phyloP scores from a whole-genome alignment of 2,113 vertebrate genomes.

The Saiga tatarica region DNA sequence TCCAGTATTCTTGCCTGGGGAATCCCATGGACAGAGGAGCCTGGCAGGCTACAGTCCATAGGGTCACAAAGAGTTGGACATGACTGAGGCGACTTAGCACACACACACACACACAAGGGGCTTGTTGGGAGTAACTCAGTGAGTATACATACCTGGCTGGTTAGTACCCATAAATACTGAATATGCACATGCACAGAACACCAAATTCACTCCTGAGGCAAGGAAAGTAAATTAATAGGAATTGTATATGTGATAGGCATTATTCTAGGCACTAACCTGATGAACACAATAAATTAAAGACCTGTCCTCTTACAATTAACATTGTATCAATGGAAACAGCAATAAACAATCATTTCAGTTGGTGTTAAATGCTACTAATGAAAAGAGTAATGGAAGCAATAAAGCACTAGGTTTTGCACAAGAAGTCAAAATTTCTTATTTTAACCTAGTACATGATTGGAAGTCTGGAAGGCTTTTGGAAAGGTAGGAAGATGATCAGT shows the following conservation, averaged over 20 bases:
- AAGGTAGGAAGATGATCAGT: not conserved
- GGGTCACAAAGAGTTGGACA: too few relatives aligned
- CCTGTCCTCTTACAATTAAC: not conserved
- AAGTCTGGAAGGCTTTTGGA: not conserved
- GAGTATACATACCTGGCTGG: not conserved
- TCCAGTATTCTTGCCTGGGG: too few relatives aligned
- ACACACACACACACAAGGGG: not conserved
- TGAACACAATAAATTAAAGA: not conserved
- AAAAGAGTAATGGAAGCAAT: not conserved
- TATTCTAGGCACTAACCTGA: not conserved
- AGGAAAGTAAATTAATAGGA: not conserved
- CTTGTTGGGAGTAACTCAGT: not conserved
- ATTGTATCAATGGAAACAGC: not conserved
- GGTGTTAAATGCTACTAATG: not conserved
- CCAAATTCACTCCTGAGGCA: not conserved
- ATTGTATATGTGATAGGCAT: not conserved
- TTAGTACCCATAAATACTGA: not conserved
- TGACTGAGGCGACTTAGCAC: not conserved
- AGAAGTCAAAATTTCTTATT: not conserved
- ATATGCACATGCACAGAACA: not conserved
- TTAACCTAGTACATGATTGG: not conserved
- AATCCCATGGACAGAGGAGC: too few relatives aligned
- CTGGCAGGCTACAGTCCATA: too few relatives aligned
- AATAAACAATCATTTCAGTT: not conserved
- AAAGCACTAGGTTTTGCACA: not conserved